Evolutionary conservation across 2,888 invertebrate species (phyloP).

Genomic region (Dryobotodes eremita): DNA sequence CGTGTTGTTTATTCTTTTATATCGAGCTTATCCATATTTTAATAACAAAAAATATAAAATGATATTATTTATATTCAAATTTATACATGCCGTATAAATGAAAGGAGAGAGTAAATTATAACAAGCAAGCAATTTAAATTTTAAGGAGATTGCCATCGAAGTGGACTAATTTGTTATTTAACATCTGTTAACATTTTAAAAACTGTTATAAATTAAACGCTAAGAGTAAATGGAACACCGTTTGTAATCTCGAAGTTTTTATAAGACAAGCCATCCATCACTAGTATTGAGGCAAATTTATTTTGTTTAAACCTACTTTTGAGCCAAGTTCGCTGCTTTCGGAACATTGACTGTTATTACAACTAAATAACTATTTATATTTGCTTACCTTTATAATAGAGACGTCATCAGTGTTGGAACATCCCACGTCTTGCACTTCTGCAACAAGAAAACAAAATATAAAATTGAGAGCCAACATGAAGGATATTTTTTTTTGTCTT

Average conservation of each 20-base stretch:
- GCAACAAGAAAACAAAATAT: conserved; percentile 78
- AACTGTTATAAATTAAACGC: conserved; percentile 60
- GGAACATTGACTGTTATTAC: conserved; percentile 28
- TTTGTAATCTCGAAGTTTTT: conserved; percentile 69
- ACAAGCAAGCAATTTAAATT: conserved; percentile 48
- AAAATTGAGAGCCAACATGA: conserved; percentile 45
- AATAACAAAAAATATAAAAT: neutral
- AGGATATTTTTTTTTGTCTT: conserved; percentile 26
- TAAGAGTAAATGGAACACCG: conserved; percentile 60
- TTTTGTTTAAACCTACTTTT: conserved; percentile 36
- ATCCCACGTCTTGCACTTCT: conserved; percentile 88
- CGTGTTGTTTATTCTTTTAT: neutral
- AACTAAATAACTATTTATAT: conserved; percentile 32
- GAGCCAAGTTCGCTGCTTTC: conserved; percentile 10
- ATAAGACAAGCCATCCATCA: conserved; percentile 65
- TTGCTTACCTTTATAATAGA: conserved; percentile 80
- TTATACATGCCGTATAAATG: conserved; percentile 11
- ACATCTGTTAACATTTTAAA: conserved; percentile 62
- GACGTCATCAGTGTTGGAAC: conserved; percentile 80
- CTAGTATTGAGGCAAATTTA: conserved; percentile 50
- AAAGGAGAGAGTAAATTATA: conserved; percentile 57
- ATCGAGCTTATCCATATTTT: neutral
- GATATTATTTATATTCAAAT: neutral
- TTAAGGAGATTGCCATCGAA: conserved; percentile 62
- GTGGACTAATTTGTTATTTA: conserved; percentile 65